Percentiles rank a stretch among this genome's conserved stretches.
Evolutionary conservation across 2,797 vertebrate species (phyloP).

Genomic region (Amniataba percoides): DNA sequence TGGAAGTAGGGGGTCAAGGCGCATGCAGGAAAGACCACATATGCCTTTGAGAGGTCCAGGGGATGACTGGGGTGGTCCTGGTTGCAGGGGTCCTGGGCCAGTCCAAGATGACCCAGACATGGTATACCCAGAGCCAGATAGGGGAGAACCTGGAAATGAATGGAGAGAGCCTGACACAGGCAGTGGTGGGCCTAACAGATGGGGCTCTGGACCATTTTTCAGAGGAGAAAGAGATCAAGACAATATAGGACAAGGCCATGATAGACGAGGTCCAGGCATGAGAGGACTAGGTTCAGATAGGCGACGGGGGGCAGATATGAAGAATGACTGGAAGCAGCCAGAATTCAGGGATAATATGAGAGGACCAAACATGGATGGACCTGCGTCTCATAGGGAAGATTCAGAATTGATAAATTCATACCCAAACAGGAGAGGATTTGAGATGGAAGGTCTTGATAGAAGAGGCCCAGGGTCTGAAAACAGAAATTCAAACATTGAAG

Average conservation of each 20-base stretch:
- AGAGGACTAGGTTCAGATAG: conserved; percentile 44
- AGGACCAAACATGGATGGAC: conserved; percentile 42
- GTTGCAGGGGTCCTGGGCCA: conserved; percentile 24
- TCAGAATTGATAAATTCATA: conserved; percentile 27
- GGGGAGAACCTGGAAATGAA: conserved; percentile 48
- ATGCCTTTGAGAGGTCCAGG: conserved; percentile 23
- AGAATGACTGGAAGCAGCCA: conserved; percentile 50
- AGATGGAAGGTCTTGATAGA: conserved; percentile 53
- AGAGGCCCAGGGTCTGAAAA: conserved; percentile 25
- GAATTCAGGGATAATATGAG: conserved; percentile 43
- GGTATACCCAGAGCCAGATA: conserved; percentile 9
- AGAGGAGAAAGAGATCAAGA: conserved; percentile 45
- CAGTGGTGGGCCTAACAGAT: conserved; percentile 24
- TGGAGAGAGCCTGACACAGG: conserved; percentile 49
- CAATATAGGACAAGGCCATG: conserved; percentile 37
- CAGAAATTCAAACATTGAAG: conserved; percentile 47
- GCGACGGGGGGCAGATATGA: conserved; percentile 39
- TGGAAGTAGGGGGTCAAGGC: conserved; percentile 25
- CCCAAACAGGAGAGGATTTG: conserved; percentile 52
- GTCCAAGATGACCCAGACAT: conserved; percentile 42
- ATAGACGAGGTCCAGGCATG: conserved; percentile 35
- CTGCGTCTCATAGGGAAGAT: conserved; percentile 26
- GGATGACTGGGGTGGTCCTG: conserved; percentile 56
- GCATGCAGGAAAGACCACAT: conserved; percentile 31
- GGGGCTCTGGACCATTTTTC: conserved; percentile 36